Conservation (phyloP, 2,888 invertebrate genomes). For the Phorcus lineatus region DNA sequence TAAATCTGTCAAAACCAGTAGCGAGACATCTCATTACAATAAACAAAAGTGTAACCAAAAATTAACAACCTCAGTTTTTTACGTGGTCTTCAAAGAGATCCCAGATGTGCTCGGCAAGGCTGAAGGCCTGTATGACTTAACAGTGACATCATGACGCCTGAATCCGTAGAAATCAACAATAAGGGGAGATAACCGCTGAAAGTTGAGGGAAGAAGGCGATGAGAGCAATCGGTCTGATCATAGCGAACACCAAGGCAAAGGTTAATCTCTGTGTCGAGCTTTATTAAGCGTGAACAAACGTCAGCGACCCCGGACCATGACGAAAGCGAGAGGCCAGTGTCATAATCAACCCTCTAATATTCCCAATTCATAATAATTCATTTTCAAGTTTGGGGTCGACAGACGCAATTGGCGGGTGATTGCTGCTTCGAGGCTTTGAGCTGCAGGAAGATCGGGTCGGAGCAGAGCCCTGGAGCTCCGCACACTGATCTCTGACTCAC, state of each 20-base stretch:
- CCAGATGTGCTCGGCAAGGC: no score
- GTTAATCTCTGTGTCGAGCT: constrained; percentile 15
- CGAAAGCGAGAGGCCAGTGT: neutral
- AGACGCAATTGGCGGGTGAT: constrained; percentile 19
- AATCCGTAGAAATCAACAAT: neutral
- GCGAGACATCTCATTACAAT: constrained; percentile 2
- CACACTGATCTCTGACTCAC: neutral
- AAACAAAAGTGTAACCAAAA: constrained; percentile 20
- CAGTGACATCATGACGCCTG: no score
- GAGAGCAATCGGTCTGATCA: neutral
- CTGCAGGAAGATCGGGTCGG: neutral
- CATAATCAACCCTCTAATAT: constrained; percentile 20
- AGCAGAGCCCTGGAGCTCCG: neutral
- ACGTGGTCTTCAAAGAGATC: no score
- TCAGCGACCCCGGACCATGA: constrained; percentile 13
- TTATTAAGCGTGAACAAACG: constrained; percentile 22
- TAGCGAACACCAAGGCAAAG: constrained; percentile 9
- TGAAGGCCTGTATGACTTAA: no score
- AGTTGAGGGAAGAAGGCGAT: neutral
- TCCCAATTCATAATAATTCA: constrained; percentile 23
- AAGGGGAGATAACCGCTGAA: neutral
- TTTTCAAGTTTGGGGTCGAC: constrained; percentile 22
- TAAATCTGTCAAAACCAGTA: neutral
- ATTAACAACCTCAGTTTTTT: constrained; percentile 16
- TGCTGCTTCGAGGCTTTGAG: neutral